phyloP scores from a whole-genome alignment of 2,888 invertebrate species.

The Conistra vaccinii region DNA sequence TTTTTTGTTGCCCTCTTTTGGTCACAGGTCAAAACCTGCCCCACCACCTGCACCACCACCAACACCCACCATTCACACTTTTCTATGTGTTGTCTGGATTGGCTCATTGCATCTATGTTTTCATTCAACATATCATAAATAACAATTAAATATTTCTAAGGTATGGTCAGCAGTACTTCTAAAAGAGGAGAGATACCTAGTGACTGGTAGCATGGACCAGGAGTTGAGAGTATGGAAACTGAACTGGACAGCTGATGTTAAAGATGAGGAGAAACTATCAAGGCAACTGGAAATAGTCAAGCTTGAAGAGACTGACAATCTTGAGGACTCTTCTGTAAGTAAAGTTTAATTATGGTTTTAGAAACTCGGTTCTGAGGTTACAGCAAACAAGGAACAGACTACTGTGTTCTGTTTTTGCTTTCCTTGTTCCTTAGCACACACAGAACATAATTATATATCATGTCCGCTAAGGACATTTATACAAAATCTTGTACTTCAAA shows the following conservation, averaged over 20 bases:
- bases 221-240: conserved; percentile 96
- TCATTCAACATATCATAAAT: neutral
- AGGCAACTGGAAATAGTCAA: conserved; percentile 87
- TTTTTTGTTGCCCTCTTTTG: too few species aligned
- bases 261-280: conserved; percentile 88
- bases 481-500: neutral
- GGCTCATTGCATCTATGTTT: too few species aligned
- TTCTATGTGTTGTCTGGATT: too few species aligned
- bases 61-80: too few species aligned
- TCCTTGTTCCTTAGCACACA: neutral
- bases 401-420: neutral
- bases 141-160: conserved; percentile 78
- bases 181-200: conserved; percentile 94
- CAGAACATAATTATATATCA: neutral
- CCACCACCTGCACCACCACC: too few species aligned
- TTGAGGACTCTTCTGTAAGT: conserved; percentile 90
- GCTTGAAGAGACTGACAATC: conserved; percentile 89
- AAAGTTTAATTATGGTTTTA: neutral
- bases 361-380: neutral
- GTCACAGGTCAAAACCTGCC: too few species aligned
- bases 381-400: too few species aligned
- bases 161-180: conserved; percentile 96
- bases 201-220: conserved; percentile 97
- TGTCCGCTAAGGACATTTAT: neutral
- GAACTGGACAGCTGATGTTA: conserved; percentile 88